Percentiles rank a stretch among this genome's conserved stretches.
phyloP scores from a whole-genome alignment of 1,140 invertebrate genomes.

The Popillia japonica region DNA sequence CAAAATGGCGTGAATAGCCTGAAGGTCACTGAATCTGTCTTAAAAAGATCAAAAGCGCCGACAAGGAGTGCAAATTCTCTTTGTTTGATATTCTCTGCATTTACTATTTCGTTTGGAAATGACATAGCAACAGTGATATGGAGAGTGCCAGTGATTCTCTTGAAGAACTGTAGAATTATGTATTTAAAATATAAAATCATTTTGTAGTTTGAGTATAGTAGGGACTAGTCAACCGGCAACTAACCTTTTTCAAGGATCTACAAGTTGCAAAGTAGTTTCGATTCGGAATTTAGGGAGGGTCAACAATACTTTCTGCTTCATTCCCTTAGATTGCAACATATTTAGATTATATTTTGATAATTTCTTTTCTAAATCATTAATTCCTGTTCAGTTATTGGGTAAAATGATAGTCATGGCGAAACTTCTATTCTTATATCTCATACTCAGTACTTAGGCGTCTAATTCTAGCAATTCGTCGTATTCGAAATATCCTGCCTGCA shows the following conservation, averaged over 20 bases:
- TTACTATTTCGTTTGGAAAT: no score
- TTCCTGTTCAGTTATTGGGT: conserved; percentile 57
- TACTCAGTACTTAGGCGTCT: not conserved
- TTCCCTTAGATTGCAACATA: conserved; percentile 47
- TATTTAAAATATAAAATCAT: no score
- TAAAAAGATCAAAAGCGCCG: no score
- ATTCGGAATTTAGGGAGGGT: conserved; percentile 76
- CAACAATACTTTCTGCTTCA: conserved; percentile 49
- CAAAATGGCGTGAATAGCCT: no score
- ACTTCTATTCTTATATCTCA: not conserved
- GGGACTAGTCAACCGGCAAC: not conserved
- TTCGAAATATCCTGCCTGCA: not conserved
- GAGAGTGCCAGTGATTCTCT: no score
- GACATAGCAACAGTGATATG: no score
- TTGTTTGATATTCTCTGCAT: no score
- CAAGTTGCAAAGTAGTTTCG: conserved; percentile 68
- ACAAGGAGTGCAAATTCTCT: no score
- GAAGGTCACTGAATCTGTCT: no score
- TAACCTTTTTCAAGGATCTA: conserved; percentile 60
- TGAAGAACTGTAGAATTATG: no score
- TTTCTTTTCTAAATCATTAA: conserved; percentile 55
- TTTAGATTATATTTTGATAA: no score
- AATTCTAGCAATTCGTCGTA: not conserved
- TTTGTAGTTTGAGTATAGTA: no score
- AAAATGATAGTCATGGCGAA: not conserved